These are phyloP conservation scores for Glyphotaelius pellucidus DNA, from an alignment of 2,888 invertebrate species.

Conservation along the genomic window DNA sequence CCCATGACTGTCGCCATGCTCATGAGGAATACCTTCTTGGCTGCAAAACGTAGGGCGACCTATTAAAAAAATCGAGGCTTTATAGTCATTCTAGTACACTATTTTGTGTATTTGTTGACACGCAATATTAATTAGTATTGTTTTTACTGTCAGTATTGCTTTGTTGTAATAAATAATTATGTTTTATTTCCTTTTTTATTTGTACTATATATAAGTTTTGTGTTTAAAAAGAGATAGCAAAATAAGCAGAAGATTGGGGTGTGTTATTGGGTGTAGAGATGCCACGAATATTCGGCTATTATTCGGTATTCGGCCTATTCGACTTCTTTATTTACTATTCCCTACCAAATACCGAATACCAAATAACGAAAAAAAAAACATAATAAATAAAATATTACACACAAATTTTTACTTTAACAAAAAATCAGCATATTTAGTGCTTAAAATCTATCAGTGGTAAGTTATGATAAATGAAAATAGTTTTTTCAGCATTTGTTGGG, in stretches of 20 bases:
- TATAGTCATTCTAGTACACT: not conserved
- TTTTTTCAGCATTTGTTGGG: too few species aligned
- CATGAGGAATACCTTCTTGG: slow-evolving; percentile 91
- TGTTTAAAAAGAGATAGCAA: not conserved
- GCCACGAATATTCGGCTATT: too few species aligned
- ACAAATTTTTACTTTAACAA: too few species aligned
- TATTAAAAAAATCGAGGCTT: not conserved
- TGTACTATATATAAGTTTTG: not conserved
- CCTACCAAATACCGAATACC: too few species aligned
- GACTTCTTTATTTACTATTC: too few species aligned
- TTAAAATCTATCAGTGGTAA: too few species aligned
- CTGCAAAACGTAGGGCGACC: slow-evolving; percentile 76
- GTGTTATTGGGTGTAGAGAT: too few species aligned
- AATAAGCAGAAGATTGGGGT: not conserved
- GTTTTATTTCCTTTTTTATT: not conserved
- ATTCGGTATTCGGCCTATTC: too few species aligned
- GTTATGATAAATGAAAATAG: too few species aligned
- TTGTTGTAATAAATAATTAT: slow-evolving; percentile 16
- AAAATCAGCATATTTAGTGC: too few species aligned
- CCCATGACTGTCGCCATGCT: slow-evolving; percentile 97
- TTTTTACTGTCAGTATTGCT: not conserved
- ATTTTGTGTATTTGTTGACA: slow-evolving; percentile 15
- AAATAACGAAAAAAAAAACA: too few species aligned
- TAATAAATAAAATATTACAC: too few species aligned
- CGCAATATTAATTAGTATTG: not conserved